phyloP scores from a whole-genome alignment of 2,113 vertebrate genomes.

The Sula dactylatra region DNA sequence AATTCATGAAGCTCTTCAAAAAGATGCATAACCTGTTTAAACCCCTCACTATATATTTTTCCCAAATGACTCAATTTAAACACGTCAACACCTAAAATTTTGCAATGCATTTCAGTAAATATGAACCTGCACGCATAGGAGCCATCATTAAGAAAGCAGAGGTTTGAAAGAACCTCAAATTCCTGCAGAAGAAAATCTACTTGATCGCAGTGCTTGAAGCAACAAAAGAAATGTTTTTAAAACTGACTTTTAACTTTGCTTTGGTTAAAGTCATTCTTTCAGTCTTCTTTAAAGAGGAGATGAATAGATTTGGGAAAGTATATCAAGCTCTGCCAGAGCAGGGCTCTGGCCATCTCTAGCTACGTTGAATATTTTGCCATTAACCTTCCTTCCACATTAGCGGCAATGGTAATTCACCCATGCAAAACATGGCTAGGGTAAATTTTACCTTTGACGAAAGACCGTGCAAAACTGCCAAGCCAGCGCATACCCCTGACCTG shows the following conservation, averaged over 20 bases:
- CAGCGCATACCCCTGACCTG: fast-evolving
- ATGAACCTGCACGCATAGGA: fast-evolving
- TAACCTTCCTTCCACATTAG: not conserved
- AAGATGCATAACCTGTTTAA: not conserved
- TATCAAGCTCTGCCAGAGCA: not conserved
- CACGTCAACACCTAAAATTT: not conserved
- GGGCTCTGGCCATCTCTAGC: not conserved
- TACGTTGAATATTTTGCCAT: not conserved
- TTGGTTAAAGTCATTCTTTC: not conserved
- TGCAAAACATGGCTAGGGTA: not conserved
- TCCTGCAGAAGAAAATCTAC: not conserved
- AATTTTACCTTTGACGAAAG: not conserved
- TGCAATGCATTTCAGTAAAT: not conserved
- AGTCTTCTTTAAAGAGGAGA: not conserved
- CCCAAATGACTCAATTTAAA: not conserved
- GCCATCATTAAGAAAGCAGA: not conserved
- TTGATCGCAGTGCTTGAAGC: not conserved
- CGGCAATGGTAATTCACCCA: not conserved
- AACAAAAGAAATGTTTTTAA: not conserved
- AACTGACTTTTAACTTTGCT: not conserved
- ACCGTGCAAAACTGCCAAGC: not conserved
- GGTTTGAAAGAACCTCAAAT: not conserved
- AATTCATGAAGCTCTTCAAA: not conserved
- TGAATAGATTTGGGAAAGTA: not conserved
- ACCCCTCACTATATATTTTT: not conserved